Base-by-base conservation (phyloP, 2,888 invertebrate genomes). In the Mythimna impura region DNA sequence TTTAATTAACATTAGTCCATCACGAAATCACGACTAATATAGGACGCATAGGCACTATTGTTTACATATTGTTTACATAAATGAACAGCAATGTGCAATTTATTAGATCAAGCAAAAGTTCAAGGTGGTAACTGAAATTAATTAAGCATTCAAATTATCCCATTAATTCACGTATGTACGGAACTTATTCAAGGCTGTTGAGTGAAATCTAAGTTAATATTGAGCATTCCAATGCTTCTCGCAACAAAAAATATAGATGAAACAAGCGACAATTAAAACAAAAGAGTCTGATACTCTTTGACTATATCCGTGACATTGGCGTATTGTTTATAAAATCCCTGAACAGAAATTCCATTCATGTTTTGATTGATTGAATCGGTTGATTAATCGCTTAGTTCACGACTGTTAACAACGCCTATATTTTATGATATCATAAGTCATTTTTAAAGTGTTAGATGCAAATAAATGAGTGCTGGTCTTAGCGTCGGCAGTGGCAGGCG, bases 381-480 rank as follows among this genome's bases (percentile, higher is more conserved):
- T 70, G 70, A 74, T 83, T 75, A 58, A 83, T 47, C 47, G 47
- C 47, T 47, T 74, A 65, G 61, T 55, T 66, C 40, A 68, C 20
- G 43, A 55, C 80, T 54, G 43, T 57, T 55, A 65, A 62, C 25
- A 40, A 20, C n/a, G 43, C 14, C 14, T 52, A 20, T 62, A 34
- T 55, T 66, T 72, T 66, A 65, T 52, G n/a, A 60, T 76, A 61
- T 68, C 60, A 81, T 84, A 72, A 58, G 8, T 74, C 69, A 74
- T 78, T 73, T 43, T 57, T 52, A 61, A 25, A 73, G 34, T 25
- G 43, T 30, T 47, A 22, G n/a, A 52, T 61, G 7, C 9, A 68
- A 66, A 69, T 62, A 54, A 73, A 66, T 43, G 62, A 58, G 25
- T 22, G 57, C 34, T 61, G 36, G 30, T 66, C n/a, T 43, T 57